phyloP scores from a whole-genome alignment of 2,797 vertebrate genomes.

The Xenopus petersii region DNA sequence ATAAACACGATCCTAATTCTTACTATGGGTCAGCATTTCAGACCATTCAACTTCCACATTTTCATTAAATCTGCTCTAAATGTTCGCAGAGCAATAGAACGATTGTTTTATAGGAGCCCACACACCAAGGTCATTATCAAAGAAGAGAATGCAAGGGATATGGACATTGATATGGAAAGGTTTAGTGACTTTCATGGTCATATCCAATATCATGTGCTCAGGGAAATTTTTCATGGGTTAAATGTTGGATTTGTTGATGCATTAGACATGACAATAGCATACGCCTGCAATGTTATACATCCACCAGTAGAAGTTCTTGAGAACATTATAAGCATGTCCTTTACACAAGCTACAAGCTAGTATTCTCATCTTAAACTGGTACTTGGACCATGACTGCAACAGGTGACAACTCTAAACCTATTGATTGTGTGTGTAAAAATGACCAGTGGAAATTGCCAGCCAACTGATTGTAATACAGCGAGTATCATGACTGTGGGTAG shows the following conservation, averaged over 20 bases:
- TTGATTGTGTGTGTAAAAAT: no score
- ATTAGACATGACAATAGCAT: constrained; percentile 45
- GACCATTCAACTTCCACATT: constrained; percentile 30
- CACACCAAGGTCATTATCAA: constrained; percentile 51
- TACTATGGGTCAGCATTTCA: constrained; percentile 36
- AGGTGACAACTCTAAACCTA: no score
- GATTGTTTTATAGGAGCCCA: constrained; percentile 47
- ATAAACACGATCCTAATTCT: constrained; percentile 22
- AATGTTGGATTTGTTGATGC: constrained; percentile 29
- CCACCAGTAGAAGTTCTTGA: constrained; percentile 16
- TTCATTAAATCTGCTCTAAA: constrained; percentile 43
- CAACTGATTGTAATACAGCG: no score
- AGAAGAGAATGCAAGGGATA: constrained; percentile 36
- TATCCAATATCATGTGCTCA: constrained; percentile 47
- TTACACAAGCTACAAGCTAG: neutral
- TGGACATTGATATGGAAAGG: constrained; percentile 12
- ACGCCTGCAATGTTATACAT: constrained; percentile 37
- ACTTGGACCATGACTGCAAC: no score
- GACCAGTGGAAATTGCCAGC: no score
- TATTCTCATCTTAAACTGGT: no score
- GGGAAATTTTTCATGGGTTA: constrained; percentile 48
- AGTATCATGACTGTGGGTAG: no score
- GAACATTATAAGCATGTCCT: constrained; percentile 5
- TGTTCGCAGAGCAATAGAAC: constrained; percentile 47
- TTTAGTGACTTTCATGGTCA: constrained; percentile 40